These are phyloP conservation scores for Typhlichthys subterraneus DNA, from an alignment of 2,797 vertebrate genomes.

Conservation along the genomic window DNA sequence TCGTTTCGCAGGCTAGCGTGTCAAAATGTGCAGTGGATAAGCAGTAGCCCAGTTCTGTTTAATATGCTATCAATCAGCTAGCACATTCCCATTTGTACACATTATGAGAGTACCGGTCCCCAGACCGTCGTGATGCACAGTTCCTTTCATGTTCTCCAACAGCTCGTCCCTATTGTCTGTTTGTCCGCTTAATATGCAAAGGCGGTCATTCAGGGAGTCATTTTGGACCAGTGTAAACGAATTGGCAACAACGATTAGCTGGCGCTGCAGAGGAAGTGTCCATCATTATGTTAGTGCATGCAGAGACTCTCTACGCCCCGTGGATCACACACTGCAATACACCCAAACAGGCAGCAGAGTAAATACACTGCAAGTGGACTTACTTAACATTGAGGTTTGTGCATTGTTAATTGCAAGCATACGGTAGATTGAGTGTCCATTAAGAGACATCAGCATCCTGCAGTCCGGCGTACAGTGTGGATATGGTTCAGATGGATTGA, in stretches of 20 bases:
- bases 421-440: constrained; percentile 70
- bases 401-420: constrained; percentile 77
- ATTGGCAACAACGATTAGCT: constrained; percentile 75
- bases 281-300: constrained; percentile 64
- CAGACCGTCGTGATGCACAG: constrained; percentile 47
- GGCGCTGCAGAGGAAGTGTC: constrained; percentile 68
- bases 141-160: constrained; percentile 62
- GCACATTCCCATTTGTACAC: constrained; percentile 57
- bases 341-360: constrained; percentile 57
- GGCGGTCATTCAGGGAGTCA: constrained; percentile 74
- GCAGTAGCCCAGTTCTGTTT: constrained; percentile 57
- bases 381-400: constrained; percentile 72
- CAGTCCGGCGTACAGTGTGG: constrained; percentile 68
- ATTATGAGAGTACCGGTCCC: constrained; percentile 56
- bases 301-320: constrained; percentile 49
- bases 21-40: constrained; percentile 65
- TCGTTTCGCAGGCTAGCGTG: constrained; percentile 60
- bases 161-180: constrained; percentile 63
- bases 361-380: constrained; percentile 72
- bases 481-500: constrained; percentile 75
- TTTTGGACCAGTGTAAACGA: constrained; percentile 78
- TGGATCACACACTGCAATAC: constrained; percentile 42
- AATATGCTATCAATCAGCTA: constrained; percentile 69
- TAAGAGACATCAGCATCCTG: constrained; percentile 73
- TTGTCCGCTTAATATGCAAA: constrained; percentile 79